Base-by-base conservation (phyloP, 2,113 vertebrate species). In the Machaerirhynchus nigripectus region DNA sequence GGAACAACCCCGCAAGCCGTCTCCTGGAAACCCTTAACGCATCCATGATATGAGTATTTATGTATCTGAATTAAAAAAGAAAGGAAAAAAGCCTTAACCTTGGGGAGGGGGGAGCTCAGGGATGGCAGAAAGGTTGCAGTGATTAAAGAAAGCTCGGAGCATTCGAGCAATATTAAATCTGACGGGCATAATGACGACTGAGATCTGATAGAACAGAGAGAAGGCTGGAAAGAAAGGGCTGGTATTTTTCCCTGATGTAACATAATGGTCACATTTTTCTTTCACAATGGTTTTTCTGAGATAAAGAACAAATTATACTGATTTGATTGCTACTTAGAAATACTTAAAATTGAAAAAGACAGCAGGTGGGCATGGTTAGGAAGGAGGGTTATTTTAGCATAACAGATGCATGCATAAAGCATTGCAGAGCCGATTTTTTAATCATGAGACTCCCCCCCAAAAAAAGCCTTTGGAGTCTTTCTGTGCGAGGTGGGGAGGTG, bases 251-350 rank as follows among this genome's bases (percentile, higher is more conserved):
- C 98, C 98, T 98, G 98, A 98, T 98, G 98, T 97, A 98, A 98
- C 98, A 98, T 98, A 98, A 98, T 98, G 98, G 98, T 98, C 98
- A 98, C 98, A 98, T 98, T 98, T 98, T 98, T 98, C 98, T 98
- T 98, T 97, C 98, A 98, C 98, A 98, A 98, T 98, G 98, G 97
- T 98, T 98, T 98, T 98, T 97, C 97, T 96, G 97, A 98, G 98
- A 98, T 98, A 98, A 98, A 98, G 98, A 98, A 98, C 98, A 98
- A 98, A 98, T 98, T 98, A 98, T 97, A 98, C 98, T 98, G 98
- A 98, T 98, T 98, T 98, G 98, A 98, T 98, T 98, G 98, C 98
- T 98, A 98, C 98, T 98, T 98, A 98, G 98, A 98, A 98, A 98
- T 98, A 98, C 98, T 98, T 98, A 98, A 98, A 98, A 98, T 98